phyloP scores from a whole-genome alignment of 2,113 vertebrate genomes.

The Hemiscyllium ocellatum region DNA sequence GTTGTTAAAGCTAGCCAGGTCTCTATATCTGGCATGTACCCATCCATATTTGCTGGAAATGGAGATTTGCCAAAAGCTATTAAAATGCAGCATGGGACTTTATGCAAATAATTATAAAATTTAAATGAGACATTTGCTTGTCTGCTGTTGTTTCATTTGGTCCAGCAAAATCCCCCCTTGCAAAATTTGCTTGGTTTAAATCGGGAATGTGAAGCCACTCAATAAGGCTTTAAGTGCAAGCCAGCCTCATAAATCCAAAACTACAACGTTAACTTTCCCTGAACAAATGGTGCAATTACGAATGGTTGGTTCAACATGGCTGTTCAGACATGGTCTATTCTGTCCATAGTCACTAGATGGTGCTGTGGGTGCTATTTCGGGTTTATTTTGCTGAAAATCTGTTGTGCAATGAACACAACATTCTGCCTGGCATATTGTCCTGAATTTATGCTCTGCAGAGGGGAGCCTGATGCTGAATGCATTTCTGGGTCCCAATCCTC shows the following conservation, averaged over 20 bases:
- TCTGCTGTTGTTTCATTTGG: not conserved
- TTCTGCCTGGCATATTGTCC: not conserved
- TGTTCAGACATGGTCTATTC: not conserved
- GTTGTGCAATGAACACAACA: not conserved
- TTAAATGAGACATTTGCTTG: not conserved
- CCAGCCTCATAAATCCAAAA: not conserved
- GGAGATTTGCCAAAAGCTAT: not conserved
- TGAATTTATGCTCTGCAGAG: not conserved
- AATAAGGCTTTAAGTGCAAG: not conserved
- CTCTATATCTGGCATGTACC: not conserved
- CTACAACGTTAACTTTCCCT: not conserved
- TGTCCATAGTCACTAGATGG: not conserved
- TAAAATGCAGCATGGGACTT: conserved; percentile 8
- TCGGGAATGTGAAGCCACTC: not conserved
- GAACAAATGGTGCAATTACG: not conserved
- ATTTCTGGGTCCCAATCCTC: not conserved
- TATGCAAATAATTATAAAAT: not conserved
- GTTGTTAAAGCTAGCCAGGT: not conserved
- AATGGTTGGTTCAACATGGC: not conserved
- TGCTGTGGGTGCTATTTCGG: not conserved
- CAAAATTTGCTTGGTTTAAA: not conserved
- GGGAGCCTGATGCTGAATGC: not conserved
- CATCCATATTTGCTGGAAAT: not conserved
- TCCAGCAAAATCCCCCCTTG: not conserved
- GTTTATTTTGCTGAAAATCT: not conserved